Base-by-base conservation (phyloP, 2,797 vertebrate species). In the Aratinga solstitialis region DNA sequence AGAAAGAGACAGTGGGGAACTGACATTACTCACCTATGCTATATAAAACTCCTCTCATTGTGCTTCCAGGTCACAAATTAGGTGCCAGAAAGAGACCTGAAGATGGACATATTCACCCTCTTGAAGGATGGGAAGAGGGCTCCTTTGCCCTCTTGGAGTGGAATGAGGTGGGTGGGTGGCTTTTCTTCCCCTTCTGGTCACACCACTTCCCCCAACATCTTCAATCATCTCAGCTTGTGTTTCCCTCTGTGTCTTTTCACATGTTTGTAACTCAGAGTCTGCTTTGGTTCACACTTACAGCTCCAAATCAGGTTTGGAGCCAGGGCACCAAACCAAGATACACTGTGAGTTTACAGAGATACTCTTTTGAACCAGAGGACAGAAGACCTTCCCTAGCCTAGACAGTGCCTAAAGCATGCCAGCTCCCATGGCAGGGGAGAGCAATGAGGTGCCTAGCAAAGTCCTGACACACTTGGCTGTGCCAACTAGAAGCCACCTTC, bases 1-100 rank as follows among this genome's bases (percentile, higher is more conserved):
- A 59, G 43, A 18, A 62, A 58, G 14, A 17, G 11, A 66, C 5
- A 58, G 3, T 0, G 2, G 24, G 9, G 17, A 54, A n/a, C 6
- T 9, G 2, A 32, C 1, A 1, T 56, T 40, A 76, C 72, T 68
- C 45, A 92, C n/a, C 47, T 22, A 14, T 23, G 34, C 51, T 48
- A 61, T 26, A 18, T 22, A 45, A 73, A 95, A n/a, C 9, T n/a
- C 53, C 20, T 53, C 43, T 65, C 29, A 3, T 7, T 47, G 24
- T 62, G 16, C 20, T n/a, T 43, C 48, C 65, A 77, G 20, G 22
- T 58, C 45, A 66, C 38, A 72, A 58, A 65, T 0, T 1, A 74
- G 42, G 13, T 56, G 17, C 26, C n/a, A 76, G 29, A 30, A 7
- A 27, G 23, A 92, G 47, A 86, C 12, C 15, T 42, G 42, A 76